These are phyloP conservation scores for Megalurothrips usitatus DNA, from an alignment of 2,888 invertebrate species.

Conservation along the genomic window DNA sequence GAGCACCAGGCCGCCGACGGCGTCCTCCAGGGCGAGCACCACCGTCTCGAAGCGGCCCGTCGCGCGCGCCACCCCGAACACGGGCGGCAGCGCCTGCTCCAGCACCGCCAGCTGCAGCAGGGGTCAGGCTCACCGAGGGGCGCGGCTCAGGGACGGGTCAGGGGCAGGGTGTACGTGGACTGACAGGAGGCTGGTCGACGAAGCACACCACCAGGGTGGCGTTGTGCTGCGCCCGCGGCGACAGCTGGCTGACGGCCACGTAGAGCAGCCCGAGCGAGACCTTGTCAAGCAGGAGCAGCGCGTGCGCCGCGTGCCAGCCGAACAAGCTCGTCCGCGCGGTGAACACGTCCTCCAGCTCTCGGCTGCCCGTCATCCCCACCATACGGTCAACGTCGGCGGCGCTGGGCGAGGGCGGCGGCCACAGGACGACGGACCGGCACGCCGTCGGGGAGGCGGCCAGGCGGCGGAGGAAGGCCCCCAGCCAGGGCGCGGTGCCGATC, in stretches of 20 bases:
- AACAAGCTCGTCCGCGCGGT: background rate
- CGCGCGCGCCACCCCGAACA: no score
- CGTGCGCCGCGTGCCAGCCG: background rate
- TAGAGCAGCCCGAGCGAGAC: no score
- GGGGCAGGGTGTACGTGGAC: no score
- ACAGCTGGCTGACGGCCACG: no score
- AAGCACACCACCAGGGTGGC: no score
- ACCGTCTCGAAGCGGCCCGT: background rate
- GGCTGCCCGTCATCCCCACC: no score
- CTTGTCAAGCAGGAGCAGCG: no score
- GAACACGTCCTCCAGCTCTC: background rate
- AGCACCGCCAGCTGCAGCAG: background rate
- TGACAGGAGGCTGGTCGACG: background rate
- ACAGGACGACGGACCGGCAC: background rate
- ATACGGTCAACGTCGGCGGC: no score
- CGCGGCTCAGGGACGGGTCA: background rate
- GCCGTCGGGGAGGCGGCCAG: background rate
- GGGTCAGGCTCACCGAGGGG: background rate
- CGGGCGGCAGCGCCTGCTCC: no score
- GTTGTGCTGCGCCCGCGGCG: no score
- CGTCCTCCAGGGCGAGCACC: background rate
- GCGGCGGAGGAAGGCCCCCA: background rate
- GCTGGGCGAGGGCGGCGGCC: background rate
- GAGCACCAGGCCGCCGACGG: background rate
- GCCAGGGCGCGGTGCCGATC: background rate